Base-by-base conservation (phyloP, 2,113 vertebrate genomes). In the Cochlearius cochlearius region DNA sequence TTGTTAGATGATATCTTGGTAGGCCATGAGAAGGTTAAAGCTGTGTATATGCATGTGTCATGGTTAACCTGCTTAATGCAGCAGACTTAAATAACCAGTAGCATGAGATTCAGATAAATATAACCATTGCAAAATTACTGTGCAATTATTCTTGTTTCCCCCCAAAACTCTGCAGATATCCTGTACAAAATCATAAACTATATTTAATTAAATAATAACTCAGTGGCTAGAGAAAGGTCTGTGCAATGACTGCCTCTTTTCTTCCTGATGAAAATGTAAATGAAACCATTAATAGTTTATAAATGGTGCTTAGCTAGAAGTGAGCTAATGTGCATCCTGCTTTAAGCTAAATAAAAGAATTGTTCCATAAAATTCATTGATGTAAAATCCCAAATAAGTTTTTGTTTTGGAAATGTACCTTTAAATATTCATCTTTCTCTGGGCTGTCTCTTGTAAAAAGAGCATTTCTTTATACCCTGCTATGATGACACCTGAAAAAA, bases 141-240 rank as follows among this genome's bases (percentile, higher is more conserved):
- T 82, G 45, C 62, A 89, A 77, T 97, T 94, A 92, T 39, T 93
- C 41, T 93, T 90, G 23, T 30, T 96, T 62, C 17, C 59, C 21
- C 56, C 55, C 73, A 93, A 96, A 95, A 91, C 71, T 87, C 81
- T 92, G 60, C 30, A 96, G 92, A 92, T 92, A 59, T 30, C 30
- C 15, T 81, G 34, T 91, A 67, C 60, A 64, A 96, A 96, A 80
- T 76, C 7, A 91, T 96, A 95, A 97, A 73, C 23, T 78, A 59
- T 63, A 72, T 69, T 93, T 97, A 97, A 98, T 97, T 97, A 98
- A 97, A 96, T 93, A 97, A 96, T 96, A 92, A 84, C 41, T 97
- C 75, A 91, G 43, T 93, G 83, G 95, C 92, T 96, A 83, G 62
- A 96, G 50, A 95, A 92, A 78, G 45, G 92, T 73, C 45, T 95